phyloP scores from a whole-genome alignment of 1,140 invertebrate genomes.

The Drosophila teissieri region DNA sequence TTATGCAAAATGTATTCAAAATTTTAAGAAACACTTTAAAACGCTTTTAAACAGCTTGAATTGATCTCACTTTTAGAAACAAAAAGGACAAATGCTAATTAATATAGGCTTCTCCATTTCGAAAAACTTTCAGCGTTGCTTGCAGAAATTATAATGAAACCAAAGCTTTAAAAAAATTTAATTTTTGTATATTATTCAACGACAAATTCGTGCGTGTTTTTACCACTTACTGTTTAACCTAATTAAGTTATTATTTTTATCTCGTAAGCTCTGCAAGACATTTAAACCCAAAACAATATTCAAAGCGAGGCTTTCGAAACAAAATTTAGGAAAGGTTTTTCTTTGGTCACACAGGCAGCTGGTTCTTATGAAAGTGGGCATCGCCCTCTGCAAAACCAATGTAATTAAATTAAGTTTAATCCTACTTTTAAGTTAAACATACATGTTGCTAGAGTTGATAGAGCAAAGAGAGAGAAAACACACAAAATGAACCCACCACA shows the following conservation, averaged over 20 bases:
- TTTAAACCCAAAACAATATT: conserved; percentile 49
- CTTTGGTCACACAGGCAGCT: conserved; percentile 39
- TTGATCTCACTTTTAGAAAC: conserved; percentile 67
- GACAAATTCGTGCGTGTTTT: conserved; percentile 68
- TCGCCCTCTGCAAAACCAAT: conserved; percentile 12
- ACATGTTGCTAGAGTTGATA: conserved; percentile 26
- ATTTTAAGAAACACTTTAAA: conserved; percentile 12
- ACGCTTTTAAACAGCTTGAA: conserved; percentile 57
- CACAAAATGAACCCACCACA: conserved; percentile 79
- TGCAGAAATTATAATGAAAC: conserved; percentile 78
- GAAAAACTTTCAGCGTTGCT: conserved; percentile 55
- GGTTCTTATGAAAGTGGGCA: conserved; percentile 13
- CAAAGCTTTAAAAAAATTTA: conserved; percentile 73
- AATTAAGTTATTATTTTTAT: conserved; percentile 45
- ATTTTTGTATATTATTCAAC: conserved; percentile 50
- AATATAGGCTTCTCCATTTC: conserved; percentile 27
- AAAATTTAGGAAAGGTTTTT: conserved; percentile 56
- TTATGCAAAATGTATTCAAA: conserved; percentile 11
- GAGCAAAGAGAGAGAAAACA: conserved; percentile 28
- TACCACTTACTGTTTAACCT: conserved; percentile 43
- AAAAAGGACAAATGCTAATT: conserved; percentile 31
- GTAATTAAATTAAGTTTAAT: conserved; percentile 58
- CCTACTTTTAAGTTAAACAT: conserved; percentile 57
- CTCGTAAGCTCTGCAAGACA: conserved; percentile 62
- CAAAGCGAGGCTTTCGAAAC: conserved; percentile 66